Percentiles rank a stretch among this genome's conserved stretches.
These are phyloP conservation scores for Pocillopora verrucosa DNA, from an alignment of 64 coral and sea anemone genomes.

Conservation along the genomic window DNA sequence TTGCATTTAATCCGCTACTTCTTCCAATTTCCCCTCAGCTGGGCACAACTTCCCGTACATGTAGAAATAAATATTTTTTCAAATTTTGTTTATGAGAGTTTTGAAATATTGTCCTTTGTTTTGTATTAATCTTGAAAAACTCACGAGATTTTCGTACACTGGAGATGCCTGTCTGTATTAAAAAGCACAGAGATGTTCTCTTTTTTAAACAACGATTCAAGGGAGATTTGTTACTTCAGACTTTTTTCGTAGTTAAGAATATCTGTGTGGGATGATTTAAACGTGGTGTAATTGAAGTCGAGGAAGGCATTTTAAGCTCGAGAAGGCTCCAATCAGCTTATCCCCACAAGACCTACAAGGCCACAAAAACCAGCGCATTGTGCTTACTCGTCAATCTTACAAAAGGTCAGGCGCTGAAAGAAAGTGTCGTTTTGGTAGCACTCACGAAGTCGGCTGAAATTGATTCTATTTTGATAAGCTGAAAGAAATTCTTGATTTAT, in stretches of 20 bases:
- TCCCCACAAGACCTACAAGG: background rate
- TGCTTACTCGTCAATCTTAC: background rate
- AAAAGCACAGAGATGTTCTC: background rate
- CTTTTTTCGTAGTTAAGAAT: conserved; percentile 23
- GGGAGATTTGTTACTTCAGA: too few species aligned
- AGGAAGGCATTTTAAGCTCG: background rate
- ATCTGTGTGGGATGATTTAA: background rate
- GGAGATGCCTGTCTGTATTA: background rate
- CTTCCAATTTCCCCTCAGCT: background rate
- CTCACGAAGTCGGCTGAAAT: too few species aligned
- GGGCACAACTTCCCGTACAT: background rate
- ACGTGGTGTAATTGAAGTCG: conserved; percentile 17
- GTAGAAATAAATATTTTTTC: too few species aligned
- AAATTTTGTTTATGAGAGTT: too few species aligned
- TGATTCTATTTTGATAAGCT: too few species aligned
- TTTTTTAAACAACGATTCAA: background rate
- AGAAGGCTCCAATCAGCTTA: conserved; percentile 3
- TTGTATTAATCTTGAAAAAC: too few species aligned
- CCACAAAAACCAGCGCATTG: background rate
- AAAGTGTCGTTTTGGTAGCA: background rate
- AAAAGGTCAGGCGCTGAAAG: background rate
- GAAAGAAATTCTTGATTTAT: too few species aligned
- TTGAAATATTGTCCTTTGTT: too few species aligned
- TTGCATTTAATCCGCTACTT: background rate
- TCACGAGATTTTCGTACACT: too few species aligned